Base-by-base conservation (phyloP, 2,113 vertebrate genomes). In the Elephas maximus region DNA sequence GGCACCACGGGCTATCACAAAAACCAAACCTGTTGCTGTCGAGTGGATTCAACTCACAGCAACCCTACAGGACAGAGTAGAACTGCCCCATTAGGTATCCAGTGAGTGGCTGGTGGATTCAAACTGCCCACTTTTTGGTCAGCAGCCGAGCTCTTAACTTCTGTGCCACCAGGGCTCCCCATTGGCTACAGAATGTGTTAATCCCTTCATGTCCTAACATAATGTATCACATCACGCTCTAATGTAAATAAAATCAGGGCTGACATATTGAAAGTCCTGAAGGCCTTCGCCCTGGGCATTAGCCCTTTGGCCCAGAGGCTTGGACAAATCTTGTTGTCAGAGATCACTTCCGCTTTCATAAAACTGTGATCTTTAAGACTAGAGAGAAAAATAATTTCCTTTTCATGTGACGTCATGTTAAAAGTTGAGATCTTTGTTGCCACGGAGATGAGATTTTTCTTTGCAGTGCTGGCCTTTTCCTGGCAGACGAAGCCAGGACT, bases 351-450 rank as follows among this genome's bases (percentile, higher is more conserved):
- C 57, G 41, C 37, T 57, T 53, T 80, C 78, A 85, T 67, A n/a
- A 96, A 96, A 94, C 4, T 93, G 33, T 1, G 33, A 91, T 95
- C 53, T 88, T 94, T 90, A 92, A 94, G 67, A 74, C 69, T 67
- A 71, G n/a, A 84, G 89, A 20, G 67, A 97, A 83, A 96, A 92
- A 91, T 44, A 92, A 83, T 71, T 89, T 94, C 73, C 71, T 94
- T 91, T 93, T 81, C 53, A 88, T 71, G 30, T 53, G 76, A 79
- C 93, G 83, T 57, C 53, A 82, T 94, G 92, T 97, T 97, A 97
- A 93, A 96, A 97, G 90, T 93, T 74, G 95, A 87, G 45, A 76
- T 88, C 57, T 82, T n/a, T 74, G 96, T 98, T 98, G 82, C 96
- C 91, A 98, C 94, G 91, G 97, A 81, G 69, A 97, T 91, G 82